Evolutionary conservation across 2,113 vertebrate species (phyloP), one percentile per base, ranked within the genome.

Genomic region (Delphinapterus leucas): DNA sequence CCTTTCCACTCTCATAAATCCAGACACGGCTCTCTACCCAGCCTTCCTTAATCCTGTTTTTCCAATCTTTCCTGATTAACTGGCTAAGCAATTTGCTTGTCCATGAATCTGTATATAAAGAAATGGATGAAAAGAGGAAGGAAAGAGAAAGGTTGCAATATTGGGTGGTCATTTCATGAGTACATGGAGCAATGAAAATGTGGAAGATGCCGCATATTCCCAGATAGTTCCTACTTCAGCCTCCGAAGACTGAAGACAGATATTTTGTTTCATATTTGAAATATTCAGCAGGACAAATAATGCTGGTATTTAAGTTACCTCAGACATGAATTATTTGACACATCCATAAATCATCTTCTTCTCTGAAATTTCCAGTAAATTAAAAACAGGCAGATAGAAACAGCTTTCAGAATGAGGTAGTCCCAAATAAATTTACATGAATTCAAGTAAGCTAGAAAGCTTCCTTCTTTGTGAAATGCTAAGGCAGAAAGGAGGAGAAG

Each of bases 231-330:
- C 73, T 41, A 55, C 49, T 65, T 23, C 88, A 88, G 61, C 7
- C 82, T 83, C 65, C 17, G 9, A 87, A 74, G 36, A 88, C 33
- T 74, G 23, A 92, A 89, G n/a, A 80, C 28, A 81, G 95, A 77
- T 90, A 58, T 33, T 83, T 96, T 92, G 44, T 80, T 96, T 90
- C 53, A 84, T 68, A 94, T 67, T 38, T 93, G 81, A 96, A 96
- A 94, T 94, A 82, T 76, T 93, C 41, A 63, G 18, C 49, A 76
- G 44, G 73, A 83, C 23, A 94, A 92, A 94, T 60, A 84, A 97
- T 36, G 38, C n/a, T 90, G n/a, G 68, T 95, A 94, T 86, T 97
- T 82, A 92, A 94, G 25, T 93, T 82, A 47, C 88, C 96, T 93
- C 71, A 88, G 68, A 94, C 36, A 88, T 86, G 38, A 85, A 82